Evolutionary conservation across 2,113 vertebrate genomes (phyloP), one percentile per base, ranked within the genome.

Genomic region (Sphaerodactylus townsendi): DNA sequence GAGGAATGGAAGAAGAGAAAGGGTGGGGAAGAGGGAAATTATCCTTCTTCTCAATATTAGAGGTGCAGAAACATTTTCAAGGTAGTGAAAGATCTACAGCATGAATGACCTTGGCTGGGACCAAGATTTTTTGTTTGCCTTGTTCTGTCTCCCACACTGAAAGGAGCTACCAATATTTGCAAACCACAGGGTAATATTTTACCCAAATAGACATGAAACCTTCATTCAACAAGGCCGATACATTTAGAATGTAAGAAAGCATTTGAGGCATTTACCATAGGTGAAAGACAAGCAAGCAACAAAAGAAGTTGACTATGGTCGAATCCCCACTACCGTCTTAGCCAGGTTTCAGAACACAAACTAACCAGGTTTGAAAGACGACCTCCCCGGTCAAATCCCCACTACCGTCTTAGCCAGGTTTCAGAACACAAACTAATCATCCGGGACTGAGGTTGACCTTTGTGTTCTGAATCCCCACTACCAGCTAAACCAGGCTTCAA

Each of bases 11-110:
- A 53, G 64, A 80, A 74, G 59, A 46, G n/a, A 83, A 62, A 28
- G 28, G 77, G 62, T 23, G 30, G 5, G 35, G 37, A 92, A 35
- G 10, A 23, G 1, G 30, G 30, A 17, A 78, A 68, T 37, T n/a
- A 9, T 15, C 70, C 66, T 88, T 25, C 66, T 65, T 70, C 79
- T 48, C 9, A 7, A 3, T 83, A 56, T 62, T 71, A 44, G 30
- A 11, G 44, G 79, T 76, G n/a, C 11, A 83, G 79, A 30, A 76
- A 71, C 85, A 88, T 79, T 79, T 78, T 2, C 9, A 46, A 87
- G 68, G 48, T 33, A 85, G 73, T 53, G 3, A 87, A 66, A 66
- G 35, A 19, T 82, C 66, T 88, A 75, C n/a, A 69, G 0, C 44
- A 56, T 56, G 53, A 0, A 10, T 70, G 37, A 66, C 33, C 7